Conservation (phyloP, 2,888 invertebrate species). For the Formica aserva region DNA sequence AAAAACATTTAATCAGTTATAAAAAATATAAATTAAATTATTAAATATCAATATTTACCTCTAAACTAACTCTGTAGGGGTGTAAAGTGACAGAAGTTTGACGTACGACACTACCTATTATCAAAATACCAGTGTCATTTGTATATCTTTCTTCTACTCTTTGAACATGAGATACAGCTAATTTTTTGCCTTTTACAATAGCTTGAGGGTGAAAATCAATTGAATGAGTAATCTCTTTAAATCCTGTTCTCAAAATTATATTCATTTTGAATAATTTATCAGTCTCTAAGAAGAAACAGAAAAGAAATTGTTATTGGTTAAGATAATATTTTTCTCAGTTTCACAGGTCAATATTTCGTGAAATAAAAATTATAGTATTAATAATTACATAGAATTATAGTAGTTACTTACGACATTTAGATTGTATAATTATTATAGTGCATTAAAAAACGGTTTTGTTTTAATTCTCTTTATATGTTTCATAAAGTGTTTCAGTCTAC, state of each 20-base stretch:
- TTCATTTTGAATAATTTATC: not conserved
- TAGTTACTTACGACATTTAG: not conserved
- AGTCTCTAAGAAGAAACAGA: not conserved
- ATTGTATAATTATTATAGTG: not conserved
- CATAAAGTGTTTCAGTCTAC: not conserved
- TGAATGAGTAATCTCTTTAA: not conserved
- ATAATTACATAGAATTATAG: not conserved
- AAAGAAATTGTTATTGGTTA: not conserved
- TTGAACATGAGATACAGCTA: not conserved
- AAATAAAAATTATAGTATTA: not conserved
- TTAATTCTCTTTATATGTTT: not conserved
- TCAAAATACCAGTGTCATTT: slow-evolving; percentile 3
- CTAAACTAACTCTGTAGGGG: not conserved
- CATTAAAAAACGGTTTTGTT: not conserved
- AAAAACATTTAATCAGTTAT: too few species aligned
- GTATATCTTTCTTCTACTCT: not conserved
- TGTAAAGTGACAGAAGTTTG: slow-evolving; percentile 10
- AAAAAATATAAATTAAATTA: not conserved
- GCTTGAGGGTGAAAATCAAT: too few species aligned
- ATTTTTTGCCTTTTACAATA: not conserved
- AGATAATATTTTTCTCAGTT: not conserved
- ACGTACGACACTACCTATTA: not conserved
- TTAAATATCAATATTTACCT: not conserved
- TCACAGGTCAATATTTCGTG: not conserved
- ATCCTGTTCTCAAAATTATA: not conserved